A percentile compares a stretch with the other conserved stretches of the same genome.
Evolutionary conservation across 2,888 invertebrate species (phyloP).

Genomic region (Tridacna gigas): DNA sequence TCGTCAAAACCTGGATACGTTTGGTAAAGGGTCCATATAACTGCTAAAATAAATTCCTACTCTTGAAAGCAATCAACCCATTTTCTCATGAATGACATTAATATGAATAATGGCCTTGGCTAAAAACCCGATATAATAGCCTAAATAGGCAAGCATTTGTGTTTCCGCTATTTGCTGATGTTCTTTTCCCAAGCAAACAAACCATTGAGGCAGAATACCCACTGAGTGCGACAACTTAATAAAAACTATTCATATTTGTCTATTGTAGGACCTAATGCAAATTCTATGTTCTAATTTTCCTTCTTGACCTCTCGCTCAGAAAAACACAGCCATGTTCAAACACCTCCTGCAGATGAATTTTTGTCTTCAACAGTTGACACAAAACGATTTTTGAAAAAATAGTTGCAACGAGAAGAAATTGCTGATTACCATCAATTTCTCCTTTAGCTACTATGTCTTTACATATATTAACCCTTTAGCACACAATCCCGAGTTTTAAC

Average conservation of each 20-base stretch:
- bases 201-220: constrained; percentile 15
- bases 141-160: constrained; percentile 19
- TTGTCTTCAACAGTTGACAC: too few species aligned
- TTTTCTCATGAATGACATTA: not conserved
- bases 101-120: not conserved
- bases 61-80: not conserved
- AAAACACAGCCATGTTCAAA: too few species aligned
- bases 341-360: too few species aligned
- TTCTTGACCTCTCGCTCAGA: constrained; percentile 35
- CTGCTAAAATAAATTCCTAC: too few species aligned
- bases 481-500: too few species aligned
- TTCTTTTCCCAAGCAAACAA: constrained; percentile 24
- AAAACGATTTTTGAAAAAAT: too few species aligned
- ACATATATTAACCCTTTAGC: not conserved
- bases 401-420: too few species aligned
- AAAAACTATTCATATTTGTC: constrained; percentile 44
- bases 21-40: not conserved
- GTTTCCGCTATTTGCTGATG: constrained; percentile 28
- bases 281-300: constrained; percentile 59
- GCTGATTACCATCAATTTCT: not conserved
- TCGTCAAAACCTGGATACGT: not conserved
- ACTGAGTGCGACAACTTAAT: constrained; percentile 48
- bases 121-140: constrained; percentile 16
- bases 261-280: constrained; percentile 60
- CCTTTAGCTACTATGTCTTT: not conserved